Base-by-base conservation (phyloP, 2,888 invertebrate genomes). In the Caenorhabditis wallacei region DNA sequence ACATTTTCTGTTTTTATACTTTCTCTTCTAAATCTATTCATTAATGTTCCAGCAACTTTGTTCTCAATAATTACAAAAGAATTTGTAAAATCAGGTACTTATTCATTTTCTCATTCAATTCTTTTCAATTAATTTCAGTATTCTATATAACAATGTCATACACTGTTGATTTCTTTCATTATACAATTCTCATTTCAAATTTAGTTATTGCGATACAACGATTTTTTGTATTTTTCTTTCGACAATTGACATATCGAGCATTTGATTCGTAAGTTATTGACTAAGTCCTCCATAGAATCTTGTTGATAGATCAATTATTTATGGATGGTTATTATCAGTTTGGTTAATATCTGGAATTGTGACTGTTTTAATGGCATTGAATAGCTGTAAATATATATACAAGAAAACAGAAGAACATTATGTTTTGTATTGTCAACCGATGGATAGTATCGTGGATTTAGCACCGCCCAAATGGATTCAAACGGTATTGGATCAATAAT, bases 1-100 rank as follows among this genome's bases (percentile, higher is more conserved):
- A 75, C 64, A 7, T 26, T 75, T 4, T 61, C 75, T 3, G 81
- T 81, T 0, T 81, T 81, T 16, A n/a, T 81, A 3, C 16, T 81
- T 8, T 63, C 75, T 0, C 10, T 51, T 22, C 20, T 81, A 2
- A 81, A 81, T 30, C n/a, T 81, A 0, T 1, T 70, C 22, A 64
- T 81, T 18, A 75, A 81, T 43, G 64, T 80, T 26, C 80, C 80
- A 43, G 68, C 74, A 0, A 80, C 80, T 18, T 35, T 80, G n/a
- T 80, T 80, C 26, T 46, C 61, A 7, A 3, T 74, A 1, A 30
- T 80, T 0, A 80, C 80, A 0, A 56, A 43, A 56, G 63, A 69
- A 5, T 80, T 80, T 26, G 57, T 68, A 2, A 30, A 63, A 18
- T 74, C 80, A 53, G 63, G 78, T 79, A n/a, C n/a, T n/a, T n/a